phyloP scores from a whole-genome alignment of 2,113 vertebrate genomes.

The Phycodurus eques region DNA sequence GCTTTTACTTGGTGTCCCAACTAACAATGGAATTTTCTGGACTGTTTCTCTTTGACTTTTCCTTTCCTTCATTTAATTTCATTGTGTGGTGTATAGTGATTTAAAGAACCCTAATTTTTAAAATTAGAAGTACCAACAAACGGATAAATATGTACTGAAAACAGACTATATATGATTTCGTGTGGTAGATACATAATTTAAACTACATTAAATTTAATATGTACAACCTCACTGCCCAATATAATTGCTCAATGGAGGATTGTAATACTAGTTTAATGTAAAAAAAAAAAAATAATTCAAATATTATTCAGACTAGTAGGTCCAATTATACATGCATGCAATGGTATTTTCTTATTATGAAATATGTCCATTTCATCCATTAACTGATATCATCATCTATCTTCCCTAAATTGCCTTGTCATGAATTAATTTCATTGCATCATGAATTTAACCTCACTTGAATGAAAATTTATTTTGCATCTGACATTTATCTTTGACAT shows the following conservation, averaged over 20 bases:
- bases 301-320: neutral
- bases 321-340: constrained; percentile 68
- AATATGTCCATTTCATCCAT: constrained; percentile 74
- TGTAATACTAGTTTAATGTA: neutral
- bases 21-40: constrained; percentile 11
- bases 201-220: neutral
- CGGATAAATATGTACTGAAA: neutral
- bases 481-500: constrained; percentile 55
- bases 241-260: neutral
- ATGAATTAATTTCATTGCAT: constrained; percentile 59
- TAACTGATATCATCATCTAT: constrained; percentile 51
- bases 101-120: constrained; percentile 54
- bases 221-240: neutral
- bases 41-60: constrained; percentile 16
- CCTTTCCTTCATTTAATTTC: constrained; percentile 12
- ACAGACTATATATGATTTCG: neutral
- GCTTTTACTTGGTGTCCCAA: constrained; percentile 2
- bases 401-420: constrained; percentile 52
- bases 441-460: constrained; percentile 63
- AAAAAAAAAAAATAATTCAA: neutral
- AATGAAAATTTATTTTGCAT: constrained; percentile 70
- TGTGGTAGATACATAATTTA: neutral
- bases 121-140: neutral
- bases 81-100: constrained; percentile 43
- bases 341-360: constrained; percentile 63